Conservation (phyloP, 2,888 invertebrate species). For the Hedychridium roseum region DNA sequence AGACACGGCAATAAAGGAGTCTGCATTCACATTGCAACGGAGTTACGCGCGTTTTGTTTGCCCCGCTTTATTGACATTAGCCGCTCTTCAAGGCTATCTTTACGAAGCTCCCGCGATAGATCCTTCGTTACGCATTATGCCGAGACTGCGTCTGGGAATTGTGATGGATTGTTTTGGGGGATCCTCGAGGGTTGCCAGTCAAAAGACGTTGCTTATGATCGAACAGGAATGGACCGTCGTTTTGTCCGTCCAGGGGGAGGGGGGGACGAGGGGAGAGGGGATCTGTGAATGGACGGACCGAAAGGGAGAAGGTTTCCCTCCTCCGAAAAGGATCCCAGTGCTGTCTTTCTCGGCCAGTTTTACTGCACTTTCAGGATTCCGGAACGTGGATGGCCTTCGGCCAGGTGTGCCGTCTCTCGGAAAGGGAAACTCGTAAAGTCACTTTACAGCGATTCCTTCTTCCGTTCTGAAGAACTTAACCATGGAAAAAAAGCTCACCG, state of each 20-base stretch:
- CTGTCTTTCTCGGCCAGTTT: slow-evolving; percentile 50
- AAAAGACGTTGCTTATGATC: slow-evolving; percentile 17
- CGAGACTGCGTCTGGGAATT: too few species aligned
- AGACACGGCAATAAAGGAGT: too few species aligned
- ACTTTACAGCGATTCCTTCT: slow-evolving; percentile 41
- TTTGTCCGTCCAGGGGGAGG: slow-evolving; percentile 18
- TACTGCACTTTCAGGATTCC: slow-evolving; percentile 54
- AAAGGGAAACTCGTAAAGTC: slow-evolving; percentile 50
- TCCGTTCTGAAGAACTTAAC: slow-evolving; percentile 26
- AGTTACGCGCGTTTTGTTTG: too few species aligned
- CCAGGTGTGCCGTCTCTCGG: slow-evolving; percentile 50
- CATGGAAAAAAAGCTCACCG: too few species aligned
- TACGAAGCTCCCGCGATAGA: too few species aligned
- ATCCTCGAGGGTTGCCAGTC: slow-evolving; percentile 19
- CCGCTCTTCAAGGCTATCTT: too few species aligned
- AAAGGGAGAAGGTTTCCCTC: slow-evolving; percentile 27
- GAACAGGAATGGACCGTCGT: slow-evolving; percentile 23
- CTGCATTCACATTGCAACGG: too few species aligned
- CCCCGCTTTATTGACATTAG: too few species aligned
- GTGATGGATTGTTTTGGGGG: too few species aligned
- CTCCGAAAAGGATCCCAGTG: slow-evolving; percentile 33
- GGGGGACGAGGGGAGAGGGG: slow-evolving; percentile 21
- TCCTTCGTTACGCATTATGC: too few species aligned
- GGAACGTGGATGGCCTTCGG: slow-evolving; percentile 44
- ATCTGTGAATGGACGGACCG: slow-evolving; percentile 46